Conservation (phyloP, 2,113 vertebrate genomes). For the Ascaphus truei region DNA sequence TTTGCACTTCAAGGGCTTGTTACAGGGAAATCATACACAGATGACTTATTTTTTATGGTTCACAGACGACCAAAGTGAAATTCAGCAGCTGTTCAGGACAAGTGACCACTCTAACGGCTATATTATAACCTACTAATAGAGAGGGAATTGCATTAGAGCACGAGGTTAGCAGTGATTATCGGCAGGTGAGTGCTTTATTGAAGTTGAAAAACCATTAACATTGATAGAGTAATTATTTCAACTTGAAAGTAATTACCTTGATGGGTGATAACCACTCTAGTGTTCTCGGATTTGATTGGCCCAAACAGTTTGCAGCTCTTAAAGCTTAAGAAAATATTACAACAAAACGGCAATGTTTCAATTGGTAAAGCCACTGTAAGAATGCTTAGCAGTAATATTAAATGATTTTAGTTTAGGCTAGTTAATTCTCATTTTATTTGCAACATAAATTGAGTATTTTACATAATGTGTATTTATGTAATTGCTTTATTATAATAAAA, state of each 20-base stretch:
- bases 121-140: conserved; percentile 81
- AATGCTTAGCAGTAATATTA: conserved; percentile 59
- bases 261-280: conserved; percentile 77
- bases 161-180: conserved; percentile 79
- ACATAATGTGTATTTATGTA: not conserved
- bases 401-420: conserved; percentile 61
- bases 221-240: conserved; percentile 91
- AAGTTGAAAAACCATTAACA: conserved; percentile 89
- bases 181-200: conserved; percentile 88
- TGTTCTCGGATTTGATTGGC: conserved; percentile 69
- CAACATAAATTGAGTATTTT: not conserved
- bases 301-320: conserved; percentile 68
- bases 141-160: conserved; percentile 78
- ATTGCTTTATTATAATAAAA: too few species aligned
- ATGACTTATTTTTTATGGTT: conserved; percentile 79
- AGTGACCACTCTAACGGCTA: conserved; percentile 79
- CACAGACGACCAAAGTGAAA: conserved; percentile 75
- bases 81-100: conserved; percentile 84
- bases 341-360: conserved; percentile 67
- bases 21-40: conserved; percentile 72
- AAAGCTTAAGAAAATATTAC: conserved; percentile 77
- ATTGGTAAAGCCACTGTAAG: conserved; percentile 62
- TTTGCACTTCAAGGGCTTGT: conserved; percentile 66
- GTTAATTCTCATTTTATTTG: conserved; percentile 55
- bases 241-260: conserved; percentile 86